Conservation (phyloP, 2,797 vertebrate species). For the Falco biarmicus region DNA sequence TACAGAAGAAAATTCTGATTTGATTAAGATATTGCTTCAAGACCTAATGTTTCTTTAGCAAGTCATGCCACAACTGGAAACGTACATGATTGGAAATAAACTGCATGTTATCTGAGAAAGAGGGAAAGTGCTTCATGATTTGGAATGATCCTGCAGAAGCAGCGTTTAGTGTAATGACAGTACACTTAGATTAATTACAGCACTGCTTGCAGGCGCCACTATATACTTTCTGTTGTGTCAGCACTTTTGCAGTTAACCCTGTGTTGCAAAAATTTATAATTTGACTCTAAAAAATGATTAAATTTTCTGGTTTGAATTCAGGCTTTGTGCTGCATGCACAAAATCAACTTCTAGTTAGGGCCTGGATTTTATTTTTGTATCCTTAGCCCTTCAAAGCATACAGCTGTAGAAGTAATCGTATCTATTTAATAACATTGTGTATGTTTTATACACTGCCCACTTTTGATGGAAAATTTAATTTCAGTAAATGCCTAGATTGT, state of each 20-base stretch:
- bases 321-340: neutral
- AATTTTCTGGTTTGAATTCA: neutral
- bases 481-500: neutral
- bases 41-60: slow-evolving; percentile 71
- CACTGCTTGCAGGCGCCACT: slow-evolving; percentile 56
- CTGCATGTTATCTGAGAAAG: slow-evolving; percentile 69
- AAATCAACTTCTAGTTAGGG: neutral
- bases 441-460: neutral
- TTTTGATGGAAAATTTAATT: neutral
- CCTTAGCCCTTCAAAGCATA: neutral
- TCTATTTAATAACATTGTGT: neutral
- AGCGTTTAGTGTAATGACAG: slow-evolving; percentile 76
- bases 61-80: slow-evolving; percentile 54
- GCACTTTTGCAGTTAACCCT: slow-evolving; percentile 69
- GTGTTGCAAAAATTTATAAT: slow-evolving; percentile 46
- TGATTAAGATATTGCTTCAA: slow-evolving; percentile 78
- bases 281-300: neutral
- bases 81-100: slow-evolving; percentile 68
- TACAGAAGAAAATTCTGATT: slow-evolving; percentile 76
- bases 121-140: slow-evolving; percentile 51
- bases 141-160: slow-evolving; percentile 74
- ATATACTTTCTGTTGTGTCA: slow-evolving; percentile 61
- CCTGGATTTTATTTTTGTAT: neutral
- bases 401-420: neutral
- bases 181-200: slow-evolving; percentile 80